These are phyloP conservation scores for Netelia inedita DNA, from an alignment of 2,888 invertebrate species.

Conservation along the genomic window DNA sequence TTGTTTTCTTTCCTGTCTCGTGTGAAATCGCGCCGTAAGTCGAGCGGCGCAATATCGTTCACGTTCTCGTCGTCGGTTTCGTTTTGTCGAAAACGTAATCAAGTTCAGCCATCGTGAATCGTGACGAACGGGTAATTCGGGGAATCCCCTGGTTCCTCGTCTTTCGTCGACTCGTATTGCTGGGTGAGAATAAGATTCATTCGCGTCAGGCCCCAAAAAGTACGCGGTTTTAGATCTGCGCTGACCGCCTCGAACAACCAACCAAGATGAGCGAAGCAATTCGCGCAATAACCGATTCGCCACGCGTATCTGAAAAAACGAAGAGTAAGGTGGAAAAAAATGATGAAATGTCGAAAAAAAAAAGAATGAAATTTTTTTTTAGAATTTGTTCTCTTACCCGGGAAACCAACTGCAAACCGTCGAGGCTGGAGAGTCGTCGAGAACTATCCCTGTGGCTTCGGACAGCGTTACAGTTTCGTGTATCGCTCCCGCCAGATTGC, in stretches of 20 bases:
- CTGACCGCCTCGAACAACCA: constrained; percentile 92
- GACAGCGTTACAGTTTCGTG: constrained; percentile 92
- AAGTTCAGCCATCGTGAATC: neutral
- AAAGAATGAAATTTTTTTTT: neutral
- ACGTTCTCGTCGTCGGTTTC: constrained; percentile 33
- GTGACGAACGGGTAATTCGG: neutral
- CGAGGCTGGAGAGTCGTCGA: constrained; percentile 87
- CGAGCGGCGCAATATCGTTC: neutral
- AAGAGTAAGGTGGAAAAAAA: constrained; percentile 14
- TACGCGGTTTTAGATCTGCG: constrained; percentile 88
- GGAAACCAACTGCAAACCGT: constrained; percentile 95
- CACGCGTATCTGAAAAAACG: constrained; percentile 88
- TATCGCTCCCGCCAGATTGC: constrained; percentile 92
- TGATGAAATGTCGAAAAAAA: constrained; percentile 39
- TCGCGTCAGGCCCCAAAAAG: constrained; percentile 91
- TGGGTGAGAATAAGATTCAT: constrained; percentile 81
- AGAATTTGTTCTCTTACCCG: constrained; percentile 88
- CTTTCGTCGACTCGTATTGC: neutral
- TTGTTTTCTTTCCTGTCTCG: constrained; percentile 33
- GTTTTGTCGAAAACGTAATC: constrained; percentile 4
- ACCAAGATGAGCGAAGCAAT: constrained; percentile 90
- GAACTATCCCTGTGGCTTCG: constrained; percentile 86
- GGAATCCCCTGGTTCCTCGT: neutral
- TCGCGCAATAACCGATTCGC: constrained; percentile 90
- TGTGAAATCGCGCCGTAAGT: neutral